A percentile compares a stretch with the other conserved stretches of the same genome.
Conservation (phyloP, 2,888 invertebrate genomes). For the Cenopis cana region DNA sequence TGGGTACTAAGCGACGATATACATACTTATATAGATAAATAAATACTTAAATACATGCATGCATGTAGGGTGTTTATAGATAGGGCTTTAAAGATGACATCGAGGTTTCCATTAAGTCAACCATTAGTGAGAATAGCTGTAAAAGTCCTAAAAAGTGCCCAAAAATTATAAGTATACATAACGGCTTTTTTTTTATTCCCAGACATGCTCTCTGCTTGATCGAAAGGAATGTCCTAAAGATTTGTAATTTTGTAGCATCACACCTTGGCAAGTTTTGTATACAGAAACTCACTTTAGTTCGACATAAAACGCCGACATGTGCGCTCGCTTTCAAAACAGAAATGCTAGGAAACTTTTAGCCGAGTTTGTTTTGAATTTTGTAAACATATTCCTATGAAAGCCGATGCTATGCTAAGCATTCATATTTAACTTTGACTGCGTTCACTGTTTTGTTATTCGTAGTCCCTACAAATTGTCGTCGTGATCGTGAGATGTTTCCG, state of each 20-base stretch:
- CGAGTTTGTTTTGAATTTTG: constrained; percentile 23
- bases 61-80: too few species aligned
- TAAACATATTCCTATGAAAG: constrained; percentile 4
- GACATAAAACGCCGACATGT: constrained; percentile 16
- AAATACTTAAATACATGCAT: too few species aligned
- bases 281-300: constrained; percentile 18
- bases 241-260: constrained; percentile 1
- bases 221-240: not conserved
- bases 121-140: too few species aligned
- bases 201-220: too few species aligned
- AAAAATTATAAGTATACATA: too few species aligned
- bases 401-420: not conserved
- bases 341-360: constrained; percentile 18
- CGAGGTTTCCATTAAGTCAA: too few species aligned
- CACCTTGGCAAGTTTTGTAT: constrained; percentile 9
- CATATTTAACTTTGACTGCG: not conserved
- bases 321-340: constrained; percentile 22
- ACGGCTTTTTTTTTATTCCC: too few species aligned
- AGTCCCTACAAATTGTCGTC: not conserved
- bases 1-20: too few species aligned
- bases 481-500: too few species aligned
- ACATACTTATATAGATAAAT: too few species aligned
- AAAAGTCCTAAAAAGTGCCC: too few species aligned
- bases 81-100: too few species aligned
- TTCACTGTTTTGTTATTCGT: not conserved